A percentile compares a stretch with the other conserved stretches of the same genome.
These are phyloP conservation scores for Melanaphis sacchari DNA, from an alignment of 1,140 invertebrate genomes.

Conservation along the genomic window DNA sequence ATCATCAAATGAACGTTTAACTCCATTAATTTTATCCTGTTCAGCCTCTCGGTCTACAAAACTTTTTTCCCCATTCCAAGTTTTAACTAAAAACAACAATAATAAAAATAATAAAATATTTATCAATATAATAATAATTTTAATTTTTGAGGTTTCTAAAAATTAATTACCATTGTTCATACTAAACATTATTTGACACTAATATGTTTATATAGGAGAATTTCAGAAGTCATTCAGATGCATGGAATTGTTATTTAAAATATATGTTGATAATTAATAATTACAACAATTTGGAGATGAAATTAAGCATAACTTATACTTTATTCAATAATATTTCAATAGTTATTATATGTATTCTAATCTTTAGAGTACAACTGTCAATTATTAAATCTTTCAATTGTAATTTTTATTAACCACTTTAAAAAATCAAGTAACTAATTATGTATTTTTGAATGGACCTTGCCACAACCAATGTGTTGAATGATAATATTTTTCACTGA, in stretches of 20 bases:
- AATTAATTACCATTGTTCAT: constrained; percentile 30
- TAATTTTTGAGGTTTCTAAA: background rate
- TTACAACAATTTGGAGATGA: background rate
- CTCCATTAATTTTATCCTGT: constrained; percentile 57
- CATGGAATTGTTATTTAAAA: background rate
- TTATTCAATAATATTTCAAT: background rate
- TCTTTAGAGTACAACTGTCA: background rate
- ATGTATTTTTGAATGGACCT: background rate
- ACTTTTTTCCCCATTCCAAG: constrained; percentile 60
- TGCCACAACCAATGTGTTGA: background rate
- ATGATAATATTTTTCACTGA: background rate
- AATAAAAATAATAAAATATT: constrained; percentile 14
- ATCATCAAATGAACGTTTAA: constrained; percentile 58
- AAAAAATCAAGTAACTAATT: background rate
- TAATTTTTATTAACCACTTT: background rate
- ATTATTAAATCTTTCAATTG: background rate
- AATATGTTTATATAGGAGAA: background rate
- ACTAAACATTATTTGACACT: background rate
- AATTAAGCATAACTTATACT: background rate
- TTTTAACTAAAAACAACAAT: constrained; percentile 58
- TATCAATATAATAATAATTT: background rate
- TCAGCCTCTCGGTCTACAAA: constrained; percentile 60
- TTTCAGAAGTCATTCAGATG: constrained; percentile 20
- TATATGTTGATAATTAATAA: background rate
- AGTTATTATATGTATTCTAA: background rate